Conservation (phyloP, 2,113 vertebrate species). For the Antennarius striatus region DNA sequence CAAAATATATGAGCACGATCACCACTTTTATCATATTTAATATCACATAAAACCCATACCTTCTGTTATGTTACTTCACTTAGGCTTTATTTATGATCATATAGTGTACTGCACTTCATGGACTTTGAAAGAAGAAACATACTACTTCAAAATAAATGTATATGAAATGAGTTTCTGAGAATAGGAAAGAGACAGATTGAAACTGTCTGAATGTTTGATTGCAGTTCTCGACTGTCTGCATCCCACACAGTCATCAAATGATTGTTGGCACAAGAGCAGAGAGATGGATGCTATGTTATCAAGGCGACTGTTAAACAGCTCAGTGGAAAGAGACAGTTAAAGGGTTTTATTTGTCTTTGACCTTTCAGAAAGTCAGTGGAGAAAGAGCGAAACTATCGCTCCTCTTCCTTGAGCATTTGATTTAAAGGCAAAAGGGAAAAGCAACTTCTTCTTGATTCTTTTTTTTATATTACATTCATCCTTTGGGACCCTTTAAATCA, state of each 20-base stretch:
- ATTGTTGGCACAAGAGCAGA: conserved; percentile 44
- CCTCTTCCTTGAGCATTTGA: conserved; percentile 27
- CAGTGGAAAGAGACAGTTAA: conserved; percentile 66
- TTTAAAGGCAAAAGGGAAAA: conserved; percentile 42
- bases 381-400: conserved; percentile 50
- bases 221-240: conserved; percentile 38
- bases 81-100: background rate
- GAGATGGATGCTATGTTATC: conserved; percentile 53
- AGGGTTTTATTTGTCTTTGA: conserved; percentile 43
- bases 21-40: no score
- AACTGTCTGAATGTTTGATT: conserved; percentile 45
- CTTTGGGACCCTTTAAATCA: conserved; percentile 43
- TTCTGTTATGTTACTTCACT: no score
- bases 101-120: background rate
- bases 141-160: no score
- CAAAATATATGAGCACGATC: no score
- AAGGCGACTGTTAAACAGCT: conserved; percentile 55
- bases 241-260: conserved; percentile 59
- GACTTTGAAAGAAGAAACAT: background rate
- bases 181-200: conserved; percentile 31
- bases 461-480: conserved; percentile 43
- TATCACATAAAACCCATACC: no score
- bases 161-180: background rate
- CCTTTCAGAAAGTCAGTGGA: conserved; percentile 37
- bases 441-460: conserved; percentile 38